These are phyloP conservation scores for Vandiemenella viatica DNA, from an alignment of 2,888 invertebrate species.

Conservation along the genomic window DNA sequence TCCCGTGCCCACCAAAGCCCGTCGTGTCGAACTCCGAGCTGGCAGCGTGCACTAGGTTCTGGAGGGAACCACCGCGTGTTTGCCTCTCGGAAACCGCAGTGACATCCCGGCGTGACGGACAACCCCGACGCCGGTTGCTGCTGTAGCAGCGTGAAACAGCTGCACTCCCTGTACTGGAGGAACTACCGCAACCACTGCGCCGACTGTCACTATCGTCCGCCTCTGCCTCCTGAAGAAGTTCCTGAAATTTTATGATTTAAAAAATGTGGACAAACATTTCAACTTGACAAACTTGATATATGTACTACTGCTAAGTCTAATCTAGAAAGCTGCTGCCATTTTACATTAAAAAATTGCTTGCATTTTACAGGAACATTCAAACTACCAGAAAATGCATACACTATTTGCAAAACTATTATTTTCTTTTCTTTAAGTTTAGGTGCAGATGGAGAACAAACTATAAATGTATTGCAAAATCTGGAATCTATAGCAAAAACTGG, in stretches of 20 bases:
- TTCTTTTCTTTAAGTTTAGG: no score
- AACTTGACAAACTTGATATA: background rate
- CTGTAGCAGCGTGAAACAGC: slow-evolving; percentile 13
- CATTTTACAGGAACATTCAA: no score
- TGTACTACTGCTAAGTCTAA: background rate
- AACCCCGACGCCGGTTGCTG: slow-evolving; percentile 33
- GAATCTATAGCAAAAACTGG: no score
- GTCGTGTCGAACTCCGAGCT: slow-evolving; percentile 10
- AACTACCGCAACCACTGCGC: slow-evolving; percentile 16
- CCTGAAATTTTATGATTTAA: no score
- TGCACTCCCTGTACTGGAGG: slow-evolving; percentile 1
- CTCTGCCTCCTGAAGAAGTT: slow-evolving; percentile 60
- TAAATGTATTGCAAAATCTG: no score
- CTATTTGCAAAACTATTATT: no score
- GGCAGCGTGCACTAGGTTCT: slow-evolving; percentile 34
- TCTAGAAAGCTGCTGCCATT: no score
- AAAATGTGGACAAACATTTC: background rate
- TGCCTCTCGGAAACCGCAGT: slow-evolving; percentile 34
- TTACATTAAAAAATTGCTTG: no score
- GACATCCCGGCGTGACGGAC: slow-evolving; percentile 22
- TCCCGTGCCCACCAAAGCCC: slow-evolving; percentile 7
- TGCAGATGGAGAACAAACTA: no score
- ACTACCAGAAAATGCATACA: no score
- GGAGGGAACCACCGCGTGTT: slow-evolving; percentile 40
- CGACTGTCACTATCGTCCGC: slow-evolving; percentile 41